Conservation (phyloP, 2,888 invertebrate species). For the Syrista parreyssii region DNA sequence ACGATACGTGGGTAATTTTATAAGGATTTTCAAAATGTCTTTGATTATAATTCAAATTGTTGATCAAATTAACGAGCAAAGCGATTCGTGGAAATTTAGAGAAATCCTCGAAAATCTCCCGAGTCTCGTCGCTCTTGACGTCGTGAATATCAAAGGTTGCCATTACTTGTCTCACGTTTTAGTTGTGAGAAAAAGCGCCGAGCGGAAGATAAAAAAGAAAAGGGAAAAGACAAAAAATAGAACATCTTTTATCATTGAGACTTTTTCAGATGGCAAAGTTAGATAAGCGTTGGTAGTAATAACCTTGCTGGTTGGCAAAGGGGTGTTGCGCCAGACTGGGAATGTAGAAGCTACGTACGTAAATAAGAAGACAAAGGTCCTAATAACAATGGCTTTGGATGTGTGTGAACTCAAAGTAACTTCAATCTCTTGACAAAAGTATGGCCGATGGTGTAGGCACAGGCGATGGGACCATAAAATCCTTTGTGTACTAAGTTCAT, state of each 20-base stretch:
- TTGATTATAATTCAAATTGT: not conserved
- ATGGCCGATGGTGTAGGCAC: too few relatives aligned
- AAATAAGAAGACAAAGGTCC: not conserved
- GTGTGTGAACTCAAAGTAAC: not conserved
- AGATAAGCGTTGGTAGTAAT: not conserved
- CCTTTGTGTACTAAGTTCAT: not conserved
- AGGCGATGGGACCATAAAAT: not conserved
- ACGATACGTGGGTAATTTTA: not conserved
- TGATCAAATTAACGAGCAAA: not conserved
- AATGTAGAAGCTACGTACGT: too few relatives aligned
- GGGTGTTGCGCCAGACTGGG: too few relatives aligned
- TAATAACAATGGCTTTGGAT: not conserved
- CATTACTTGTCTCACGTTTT: not conserved
- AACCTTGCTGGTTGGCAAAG: not conserved
- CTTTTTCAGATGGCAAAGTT: not conserved
- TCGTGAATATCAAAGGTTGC: too few relatives aligned
- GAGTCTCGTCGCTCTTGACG: not conserved
- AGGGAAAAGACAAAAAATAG: not conserved
- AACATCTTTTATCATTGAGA: not conserved
- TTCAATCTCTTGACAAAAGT: not conserved
- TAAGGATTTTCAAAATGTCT: not conserved
- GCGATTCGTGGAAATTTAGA: not conserved
- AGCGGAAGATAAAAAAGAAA: not conserved
- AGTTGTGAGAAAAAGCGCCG: not conserved
- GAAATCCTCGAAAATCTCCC: not conserved